Evolutionary conservation across 2,113 vertebrate genomes (phyloP).

Genomic region (Gyps fulvus): DNA sequence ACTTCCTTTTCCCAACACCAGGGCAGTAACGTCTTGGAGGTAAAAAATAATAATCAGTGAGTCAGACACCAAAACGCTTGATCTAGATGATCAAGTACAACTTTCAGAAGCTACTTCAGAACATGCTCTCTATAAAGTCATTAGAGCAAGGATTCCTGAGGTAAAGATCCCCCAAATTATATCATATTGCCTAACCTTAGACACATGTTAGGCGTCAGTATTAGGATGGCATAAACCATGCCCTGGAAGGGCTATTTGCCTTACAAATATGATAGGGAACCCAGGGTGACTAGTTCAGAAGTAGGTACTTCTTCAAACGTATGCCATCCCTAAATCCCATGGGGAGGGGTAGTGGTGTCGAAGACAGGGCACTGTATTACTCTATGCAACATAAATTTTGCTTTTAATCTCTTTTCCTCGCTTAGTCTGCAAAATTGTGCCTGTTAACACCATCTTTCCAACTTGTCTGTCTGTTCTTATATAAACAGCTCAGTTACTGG

Average conservation of each 20-base stretch:
- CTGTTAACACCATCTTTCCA: background rate
- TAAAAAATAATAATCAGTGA: background rate
- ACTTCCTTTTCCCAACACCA: background rate
- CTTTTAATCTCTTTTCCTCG: background rate
- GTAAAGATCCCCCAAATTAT: background rate
- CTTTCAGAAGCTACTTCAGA: background rate
- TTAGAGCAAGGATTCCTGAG: background rate
- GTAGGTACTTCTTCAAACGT: background rate
- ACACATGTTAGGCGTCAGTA: background rate
- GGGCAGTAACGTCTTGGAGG: background rate
- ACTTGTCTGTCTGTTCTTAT: background rate
- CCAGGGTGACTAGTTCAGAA: background rate
- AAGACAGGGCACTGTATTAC: background rate
- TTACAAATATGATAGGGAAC: background rate
- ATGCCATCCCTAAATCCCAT: background rate
- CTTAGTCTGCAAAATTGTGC: background rate
- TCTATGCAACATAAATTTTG: background rate
- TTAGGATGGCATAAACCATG: background rate
- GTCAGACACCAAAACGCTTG: background rate
- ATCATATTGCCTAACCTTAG: background rate
- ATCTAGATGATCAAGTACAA: background rate
- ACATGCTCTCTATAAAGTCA: background rate
- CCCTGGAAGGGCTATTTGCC: background rate
- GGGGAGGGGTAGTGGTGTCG: background rate
- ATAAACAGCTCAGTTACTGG: background rate